These are phyloP conservation scores for Leptinotarsa undecemlineata DNA, from an alignment of 1,140 invertebrate species.

Conservation along the genomic window DNA sequence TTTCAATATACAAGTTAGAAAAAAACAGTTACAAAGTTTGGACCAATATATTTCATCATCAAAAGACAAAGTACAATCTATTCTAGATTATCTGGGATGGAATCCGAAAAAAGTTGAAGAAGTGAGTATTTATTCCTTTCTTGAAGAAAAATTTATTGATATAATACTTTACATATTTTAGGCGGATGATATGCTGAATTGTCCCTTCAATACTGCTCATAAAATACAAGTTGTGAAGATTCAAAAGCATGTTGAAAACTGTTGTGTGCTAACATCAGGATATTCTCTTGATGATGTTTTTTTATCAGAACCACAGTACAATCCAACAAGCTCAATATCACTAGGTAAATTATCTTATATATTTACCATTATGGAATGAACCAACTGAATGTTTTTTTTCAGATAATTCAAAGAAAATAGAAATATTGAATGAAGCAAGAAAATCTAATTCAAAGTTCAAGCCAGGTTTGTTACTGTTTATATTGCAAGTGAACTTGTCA, in stretches of 20 bases:
- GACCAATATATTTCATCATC: constrained; percentile 51
- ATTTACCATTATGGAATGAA: neutral
- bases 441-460: constrained; percentile 29
- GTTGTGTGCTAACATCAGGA: constrained; percentile 58
- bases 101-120: constrained; percentile 35
- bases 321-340: constrained; percentile 50
- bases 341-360: constrained; percentile 30
- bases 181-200: constrained; percentile 50
- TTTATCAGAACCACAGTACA: constrained; percentile 55
- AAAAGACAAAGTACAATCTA: constrained; percentile 45
- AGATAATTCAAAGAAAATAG: constrained; percentile 57
- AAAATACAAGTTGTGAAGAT: constrained; percentile 52
- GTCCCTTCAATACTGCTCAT: constrained; percentile 58
- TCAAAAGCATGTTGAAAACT: constrained; percentile 56
- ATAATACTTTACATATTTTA: constrained; percentile 30
- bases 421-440: constrained; percentile 46
- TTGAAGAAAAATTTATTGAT: constrained; percentile 19
- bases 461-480: constrained; percentile 35
- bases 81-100: constrained; percentile 49
- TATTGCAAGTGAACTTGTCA: constrained; percentile 5
- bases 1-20: constrained; percentile 52
- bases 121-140: constrained; percentile 33
- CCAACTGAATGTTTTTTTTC: constrained; percentile 32
- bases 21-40: constrained; percentile 52
- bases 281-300: constrained; percentile 56